phyloP scores from a whole-genome alignment of 2,113 vertebrate genomes.

The Pseudorectes ferrugineus region DNA sequence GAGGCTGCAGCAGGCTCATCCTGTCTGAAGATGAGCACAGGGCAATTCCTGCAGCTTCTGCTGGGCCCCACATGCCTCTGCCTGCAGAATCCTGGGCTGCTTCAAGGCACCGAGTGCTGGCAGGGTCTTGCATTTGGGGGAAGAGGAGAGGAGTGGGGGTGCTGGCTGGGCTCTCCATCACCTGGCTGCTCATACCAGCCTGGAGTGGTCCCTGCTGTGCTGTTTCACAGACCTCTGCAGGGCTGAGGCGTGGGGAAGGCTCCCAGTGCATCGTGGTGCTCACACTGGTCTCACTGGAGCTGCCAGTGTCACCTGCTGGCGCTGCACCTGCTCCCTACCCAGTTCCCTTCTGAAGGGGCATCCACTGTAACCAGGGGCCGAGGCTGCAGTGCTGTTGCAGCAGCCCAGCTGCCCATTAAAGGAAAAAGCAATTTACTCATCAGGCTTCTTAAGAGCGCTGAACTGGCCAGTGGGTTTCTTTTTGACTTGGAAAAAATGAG shows the following conservation, averaged over 20 bases:
- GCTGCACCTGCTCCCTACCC: not conserved
- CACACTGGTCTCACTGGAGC: not conserved
- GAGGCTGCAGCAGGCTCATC: not conserved
- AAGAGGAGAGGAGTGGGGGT: not conserved
- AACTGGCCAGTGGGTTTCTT: not conserved
- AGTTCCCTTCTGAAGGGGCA: not conserved
- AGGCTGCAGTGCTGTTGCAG: not conserved
- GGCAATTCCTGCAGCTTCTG: not conserved
- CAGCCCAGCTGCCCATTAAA: not conserved
- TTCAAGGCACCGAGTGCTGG: not conserved
- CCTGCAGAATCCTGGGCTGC: not conserved
- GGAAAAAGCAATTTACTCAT: not conserved
- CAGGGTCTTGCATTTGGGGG: not conserved
- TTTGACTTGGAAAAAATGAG: conserved; percentile 11
- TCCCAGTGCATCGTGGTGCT: accelerated
- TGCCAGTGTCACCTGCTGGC: not conserved
- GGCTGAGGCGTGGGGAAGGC: not conserved
- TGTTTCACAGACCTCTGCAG: not conserved
- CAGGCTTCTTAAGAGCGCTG: not conserved
- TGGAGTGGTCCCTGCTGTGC: not conserved
- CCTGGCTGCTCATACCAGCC: accelerated
- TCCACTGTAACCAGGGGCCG: accelerated
- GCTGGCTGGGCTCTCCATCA: not conserved
- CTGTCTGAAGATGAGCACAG: accelerated
- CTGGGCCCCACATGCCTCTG: not conserved